phyloP scores from a whole-genome alignment of 1,140 invertebrate genomes.

The Drosophila erecta region DNA sequence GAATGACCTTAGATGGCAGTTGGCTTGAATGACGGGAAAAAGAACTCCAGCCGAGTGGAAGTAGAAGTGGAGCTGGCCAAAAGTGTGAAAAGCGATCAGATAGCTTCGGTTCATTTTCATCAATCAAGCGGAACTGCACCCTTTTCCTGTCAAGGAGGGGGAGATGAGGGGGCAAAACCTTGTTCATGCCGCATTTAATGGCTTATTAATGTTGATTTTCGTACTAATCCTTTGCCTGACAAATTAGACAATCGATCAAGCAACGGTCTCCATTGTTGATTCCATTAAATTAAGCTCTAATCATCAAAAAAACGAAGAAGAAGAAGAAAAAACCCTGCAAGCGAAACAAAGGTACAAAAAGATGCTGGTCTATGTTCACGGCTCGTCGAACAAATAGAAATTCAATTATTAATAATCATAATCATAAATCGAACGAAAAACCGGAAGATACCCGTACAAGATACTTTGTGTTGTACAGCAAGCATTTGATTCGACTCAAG shows the following conservation, averaged over 20 bases:
- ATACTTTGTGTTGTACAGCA: constrained; percentile 28
- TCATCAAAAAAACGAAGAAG: constrained; percentile 24
- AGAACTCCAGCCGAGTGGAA: constrained; percentile 14
- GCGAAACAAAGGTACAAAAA: constrained; percentile 33
- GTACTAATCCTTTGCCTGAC: constrained; percentile 63
- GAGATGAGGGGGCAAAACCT: constrained; percentile 42
- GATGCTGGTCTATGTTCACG: constrained; percentile 66
- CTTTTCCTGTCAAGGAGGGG: constrained; percentile 23
- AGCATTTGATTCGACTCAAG: constrained; percentile 64
- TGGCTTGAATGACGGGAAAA: constrained; percentile 11
- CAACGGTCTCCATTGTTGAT: constrained; percentile 56
- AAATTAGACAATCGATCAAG: constrained; percentile 77
- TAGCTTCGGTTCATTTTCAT: constrained; percentile 41
- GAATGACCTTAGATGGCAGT: constrained; percentile 35
- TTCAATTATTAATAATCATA: constrained; percentile 65
- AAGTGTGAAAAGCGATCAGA: constrained; percentile 54
- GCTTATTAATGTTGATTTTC: constrained; percentile 70
- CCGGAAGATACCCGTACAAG: constrained; percentile 68
- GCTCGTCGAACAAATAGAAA: constrained; percentile 63
- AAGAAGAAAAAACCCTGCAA: constrained; percentile 22
- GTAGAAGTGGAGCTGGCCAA: constrained; percentile 35
- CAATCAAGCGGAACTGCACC: constrained; percentile 71
- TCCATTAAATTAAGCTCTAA: constrained; percentile 51
- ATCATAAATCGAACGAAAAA: constrained; percentile 65
- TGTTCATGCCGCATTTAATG: constrained; percentile 62